Conservation (phyloP, 2,113 vertebrate species). For the Climacteris rufus region DNA sequence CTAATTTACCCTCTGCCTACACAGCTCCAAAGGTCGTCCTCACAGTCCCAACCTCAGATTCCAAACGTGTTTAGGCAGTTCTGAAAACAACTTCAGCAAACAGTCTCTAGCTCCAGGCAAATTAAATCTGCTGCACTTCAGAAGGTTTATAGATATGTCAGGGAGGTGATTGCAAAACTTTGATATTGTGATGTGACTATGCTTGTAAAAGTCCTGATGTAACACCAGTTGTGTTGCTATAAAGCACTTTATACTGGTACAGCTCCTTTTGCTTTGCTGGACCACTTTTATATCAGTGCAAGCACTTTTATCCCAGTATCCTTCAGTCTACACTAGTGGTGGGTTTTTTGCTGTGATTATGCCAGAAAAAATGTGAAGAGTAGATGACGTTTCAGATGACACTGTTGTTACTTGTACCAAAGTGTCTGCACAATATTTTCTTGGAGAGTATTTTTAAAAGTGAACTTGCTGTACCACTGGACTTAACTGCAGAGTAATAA, state of each 20-base stretch:
- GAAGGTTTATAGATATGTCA: background rate
- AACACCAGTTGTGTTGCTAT: background rate
- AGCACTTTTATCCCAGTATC: background rate
- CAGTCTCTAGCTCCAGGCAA: background rate
- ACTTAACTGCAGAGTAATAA: slow-evolving; percentile 36
- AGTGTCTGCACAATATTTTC: slow-evolving; percentile 17
- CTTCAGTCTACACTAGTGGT: background rate
- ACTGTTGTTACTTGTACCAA: background rate
- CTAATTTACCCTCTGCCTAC: background rate
- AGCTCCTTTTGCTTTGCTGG: slow-evolving; percentile 10
- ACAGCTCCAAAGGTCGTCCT: background rate
- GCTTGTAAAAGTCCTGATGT: background rate
- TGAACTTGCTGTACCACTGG: slow-evolving; percentile 33
- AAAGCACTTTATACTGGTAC: slow-evolving; percentile 37
- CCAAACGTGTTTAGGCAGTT: background rate
- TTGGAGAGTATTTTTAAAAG: slow-evolving; percentile 14
- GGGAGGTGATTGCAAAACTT: background rate
- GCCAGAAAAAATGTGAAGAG: background rate
- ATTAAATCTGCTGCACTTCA: background rate
- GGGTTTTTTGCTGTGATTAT: background rate
- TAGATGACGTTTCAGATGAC: background rate
- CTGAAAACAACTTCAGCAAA: background rate
- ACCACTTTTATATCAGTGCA: background rate
- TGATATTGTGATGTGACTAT: background rate
- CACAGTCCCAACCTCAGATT: background rate